These are phyloP conservation scores for Biston stratarius DNA, from an alignment of 2,888 invertebrate species.

Conservation along the genomic window DNA sequence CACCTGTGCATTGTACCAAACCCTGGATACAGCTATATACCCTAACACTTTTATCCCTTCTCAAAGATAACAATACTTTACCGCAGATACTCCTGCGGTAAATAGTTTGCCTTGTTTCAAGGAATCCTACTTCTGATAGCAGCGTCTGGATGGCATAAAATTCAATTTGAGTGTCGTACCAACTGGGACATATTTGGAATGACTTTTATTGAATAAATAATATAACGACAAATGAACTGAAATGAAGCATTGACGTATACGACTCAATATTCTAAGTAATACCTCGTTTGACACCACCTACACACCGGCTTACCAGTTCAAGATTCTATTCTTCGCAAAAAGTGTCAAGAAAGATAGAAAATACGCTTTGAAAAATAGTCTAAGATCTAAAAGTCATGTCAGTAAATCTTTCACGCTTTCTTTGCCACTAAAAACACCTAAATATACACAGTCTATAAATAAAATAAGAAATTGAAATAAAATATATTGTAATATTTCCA, in stretches of 20 bases:
- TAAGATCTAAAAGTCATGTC: too few relatives aligned
- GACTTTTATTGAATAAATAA: conserved; percentile 30
- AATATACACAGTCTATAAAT: too few relatives aligned
- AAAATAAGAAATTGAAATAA: too few relatives aligned
- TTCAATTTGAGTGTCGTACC: conserved; percentile 43
- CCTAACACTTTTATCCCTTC: conserved; percentile 49
- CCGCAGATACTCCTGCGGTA: conserved; percentile 41
- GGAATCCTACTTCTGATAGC: conserved; percentile 19
- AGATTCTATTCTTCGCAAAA: too few relatives aligned
- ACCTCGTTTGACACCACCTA: too few relatives aligned
- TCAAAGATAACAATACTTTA: conserved; percentile 48
- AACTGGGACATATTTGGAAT: conserved; percentile 39
- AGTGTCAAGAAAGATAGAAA: too few relatives aligned
- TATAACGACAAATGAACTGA: conserved; percentile 14
- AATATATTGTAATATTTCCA: too few relatives aligned
- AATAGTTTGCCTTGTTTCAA: conserved; percentile 36
- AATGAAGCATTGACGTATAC: conserved; percentile 7
- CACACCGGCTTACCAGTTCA: not conserved
- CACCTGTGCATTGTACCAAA: conserved; percentile 25
- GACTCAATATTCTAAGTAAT: not conserved
- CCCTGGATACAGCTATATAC: conserved; percentile 40
- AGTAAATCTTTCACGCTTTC: too few relatives aligned
- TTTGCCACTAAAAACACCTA: too few relatives aligned
- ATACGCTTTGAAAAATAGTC: too few relatives aligned
- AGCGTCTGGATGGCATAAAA: conserved; percentile 44